Conservation (phyloP, 2,888 invertebrate genomes). For the Phalera bucephala region DNA sequence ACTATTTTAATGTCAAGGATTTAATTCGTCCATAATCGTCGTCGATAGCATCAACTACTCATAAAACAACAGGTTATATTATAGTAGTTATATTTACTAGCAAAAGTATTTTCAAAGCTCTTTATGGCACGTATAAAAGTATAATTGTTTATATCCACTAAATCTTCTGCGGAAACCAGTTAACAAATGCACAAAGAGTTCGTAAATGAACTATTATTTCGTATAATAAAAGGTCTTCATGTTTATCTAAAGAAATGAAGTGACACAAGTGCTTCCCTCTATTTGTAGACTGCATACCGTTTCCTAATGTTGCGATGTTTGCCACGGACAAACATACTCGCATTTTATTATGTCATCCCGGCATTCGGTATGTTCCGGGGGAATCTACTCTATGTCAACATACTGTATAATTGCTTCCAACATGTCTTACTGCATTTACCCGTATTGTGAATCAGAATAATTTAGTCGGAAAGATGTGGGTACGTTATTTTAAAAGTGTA, state of each 20-base stretch:
- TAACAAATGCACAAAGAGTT: background rate
- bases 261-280: constrained; percentile 53
- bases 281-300: constrained; percentile 51
- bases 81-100: too few species aligned
- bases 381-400: constrained; percentile 13
- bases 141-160: too few species aligned
- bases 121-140: too few species aligned
- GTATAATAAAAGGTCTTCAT: constrained; percentile 23
- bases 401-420: constrained; percentile 13
- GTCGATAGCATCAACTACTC: too few species aligned
- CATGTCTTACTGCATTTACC: constrained; percentile 6
- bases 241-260: constrained; percentile 36
- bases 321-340: constrained; percentile 27
- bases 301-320: constrained; percentile 38
- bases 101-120: too few species aligned
- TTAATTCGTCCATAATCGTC: too few species aligned
- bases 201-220: constrained; percentile 10
- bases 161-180: too few species aligned
- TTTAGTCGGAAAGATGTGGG: too few species aligned
- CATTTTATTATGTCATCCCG: constrained; percentile 41
- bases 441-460: constrained; percentile 9
- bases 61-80: too few species aligned
- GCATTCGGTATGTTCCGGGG: constrained; percentile 22
- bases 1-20: too few species aligned
- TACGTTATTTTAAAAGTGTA: too few species aligned